Percentiles rank a stretch among this genome's conserved stretches.
phyloP scores from a whole-genome alignment of 2,113 vertebrate genomes.

The Malaclemys terrapin region DNA sequence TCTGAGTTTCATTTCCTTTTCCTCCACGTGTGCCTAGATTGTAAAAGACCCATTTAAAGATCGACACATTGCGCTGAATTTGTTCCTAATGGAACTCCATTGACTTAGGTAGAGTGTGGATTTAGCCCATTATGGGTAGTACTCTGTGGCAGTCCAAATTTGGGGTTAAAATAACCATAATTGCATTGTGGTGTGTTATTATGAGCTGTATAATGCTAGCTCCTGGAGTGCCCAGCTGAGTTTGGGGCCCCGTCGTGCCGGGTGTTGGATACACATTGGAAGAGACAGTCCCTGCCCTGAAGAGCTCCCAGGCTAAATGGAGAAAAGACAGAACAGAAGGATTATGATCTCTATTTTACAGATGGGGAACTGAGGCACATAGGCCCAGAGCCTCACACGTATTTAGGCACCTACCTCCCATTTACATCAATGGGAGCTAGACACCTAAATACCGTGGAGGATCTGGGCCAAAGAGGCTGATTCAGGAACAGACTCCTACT shows the following conservation, averaged over 20 bases:
- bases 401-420: not conserved
- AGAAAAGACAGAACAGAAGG: not conserved
- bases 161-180: not conserved
- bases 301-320: not conserved
- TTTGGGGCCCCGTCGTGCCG: too few species aligned
- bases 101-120: not conserved
- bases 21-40: rapidly evolving
- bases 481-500: not conserved
- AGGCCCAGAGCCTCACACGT: not conserved
- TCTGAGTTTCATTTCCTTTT: not conserved
- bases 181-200: not conserved
- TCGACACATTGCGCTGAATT: too few species aligned
- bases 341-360: not conserved
- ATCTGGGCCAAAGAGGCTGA: not conserved
- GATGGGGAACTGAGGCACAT: not conserved
- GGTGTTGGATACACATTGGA: too few species aligned
- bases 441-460: not conserved
- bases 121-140: not conserved
- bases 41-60: rapidly evolving
- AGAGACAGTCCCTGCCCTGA: not conserved
- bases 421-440: not conserved
- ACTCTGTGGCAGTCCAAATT: not conserved
- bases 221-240: not conserved
- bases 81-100: rapidly evolving
- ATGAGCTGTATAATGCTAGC: not conserved